Conservation (phyloP, 2,113 vertebrate species). For the Pteruthius melanotis region DNA sequence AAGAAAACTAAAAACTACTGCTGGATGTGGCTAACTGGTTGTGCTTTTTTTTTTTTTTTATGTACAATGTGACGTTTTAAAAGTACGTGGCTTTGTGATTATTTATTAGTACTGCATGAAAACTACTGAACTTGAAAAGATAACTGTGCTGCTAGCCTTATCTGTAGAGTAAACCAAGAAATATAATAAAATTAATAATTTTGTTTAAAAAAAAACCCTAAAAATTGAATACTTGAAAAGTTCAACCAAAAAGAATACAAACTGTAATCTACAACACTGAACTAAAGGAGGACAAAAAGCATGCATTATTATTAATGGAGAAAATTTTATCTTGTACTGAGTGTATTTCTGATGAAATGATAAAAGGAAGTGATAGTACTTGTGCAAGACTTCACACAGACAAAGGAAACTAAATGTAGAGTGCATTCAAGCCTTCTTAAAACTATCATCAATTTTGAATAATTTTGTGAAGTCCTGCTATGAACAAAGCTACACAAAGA, state of each 20-base stretch:
- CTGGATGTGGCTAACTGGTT: neutral
- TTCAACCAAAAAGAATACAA: neutral
- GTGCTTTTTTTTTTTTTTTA: neutral
- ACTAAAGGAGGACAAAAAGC: neutral
- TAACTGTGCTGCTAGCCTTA: neutral
- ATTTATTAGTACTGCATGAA: neutral
- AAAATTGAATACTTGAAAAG: neutral
- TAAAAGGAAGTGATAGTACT: neutral
- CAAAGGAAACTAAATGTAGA: conserved; percentile 5
- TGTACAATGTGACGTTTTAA: neutral
- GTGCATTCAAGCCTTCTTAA: neutral
- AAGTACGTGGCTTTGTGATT: neutral
- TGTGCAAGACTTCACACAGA: neutral
- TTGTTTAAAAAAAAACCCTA: neutral
- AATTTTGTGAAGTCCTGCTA: conserved; percentile 4
- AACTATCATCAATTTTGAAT: conserved; percentile 8
- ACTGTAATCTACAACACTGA: neutral
- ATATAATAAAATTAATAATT: neutral
- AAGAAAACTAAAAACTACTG: neutral
- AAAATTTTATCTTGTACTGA: neutral
- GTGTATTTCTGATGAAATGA: neutral
- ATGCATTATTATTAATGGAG: neutral
- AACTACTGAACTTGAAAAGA: neutral
- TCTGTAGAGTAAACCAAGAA: neutral
- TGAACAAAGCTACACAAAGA: conserved; percentile 10